These are phyloP conservation scores for Lepeophtheirus salmonis DNA, from an alignment of 1,140 invertebrate genomes.

Conservation along the genomic window DNA sequence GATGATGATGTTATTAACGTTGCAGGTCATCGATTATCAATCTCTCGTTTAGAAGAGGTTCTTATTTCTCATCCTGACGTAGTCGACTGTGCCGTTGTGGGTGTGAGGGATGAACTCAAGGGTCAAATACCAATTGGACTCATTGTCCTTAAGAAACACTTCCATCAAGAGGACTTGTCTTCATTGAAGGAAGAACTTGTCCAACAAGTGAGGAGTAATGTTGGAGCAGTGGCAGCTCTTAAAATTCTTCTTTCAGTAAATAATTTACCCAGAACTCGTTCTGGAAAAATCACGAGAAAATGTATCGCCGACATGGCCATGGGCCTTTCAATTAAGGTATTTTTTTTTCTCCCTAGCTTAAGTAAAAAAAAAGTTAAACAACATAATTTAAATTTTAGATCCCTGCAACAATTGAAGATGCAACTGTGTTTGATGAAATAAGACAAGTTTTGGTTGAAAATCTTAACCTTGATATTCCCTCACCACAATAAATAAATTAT, in stretches of 20 bases:
- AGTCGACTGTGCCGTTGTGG: constrained; percentile 64
- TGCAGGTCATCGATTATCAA: constrained; percentile 70
- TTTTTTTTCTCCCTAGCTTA: background rate
- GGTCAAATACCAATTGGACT: constrained; percentile 72
- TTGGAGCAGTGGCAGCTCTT: constrained; percentile 77
- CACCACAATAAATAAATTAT: too few species aligned
- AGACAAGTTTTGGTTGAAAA: background rate
- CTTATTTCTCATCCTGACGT: constrained; percentile 58
- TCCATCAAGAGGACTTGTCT: constrained; percentile 41
- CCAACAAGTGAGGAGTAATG: constrained; percentile 45
- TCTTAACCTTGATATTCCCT: background rate
- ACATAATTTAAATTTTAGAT: constrained; percentile 37
- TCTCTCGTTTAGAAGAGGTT: constrained; percentile 68
- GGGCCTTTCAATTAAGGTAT: constrained; percentile 50
- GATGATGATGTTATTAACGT: constrained; percentile 94
- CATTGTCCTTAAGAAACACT: constrained; percentile 39
- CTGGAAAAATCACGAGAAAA: constrained; percentile 63
- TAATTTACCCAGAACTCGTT: constrained; percentile 53
- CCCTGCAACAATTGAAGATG: constrained; percentile 70
- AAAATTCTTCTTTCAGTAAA: constrained; percentile 50
- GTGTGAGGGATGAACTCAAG: constrained; percentile 67
- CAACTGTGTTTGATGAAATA: constrained; percentile 34
- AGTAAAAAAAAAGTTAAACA: background rate
- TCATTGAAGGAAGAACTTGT: constrained; percentile 34
- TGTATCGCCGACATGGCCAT: constrained; percentile 60